These are phyloP conservation scores for Leptodactylus fallax DNA, from an alignment of 2,797 vertebrate species.

Conservation along the genomic window DNA sequence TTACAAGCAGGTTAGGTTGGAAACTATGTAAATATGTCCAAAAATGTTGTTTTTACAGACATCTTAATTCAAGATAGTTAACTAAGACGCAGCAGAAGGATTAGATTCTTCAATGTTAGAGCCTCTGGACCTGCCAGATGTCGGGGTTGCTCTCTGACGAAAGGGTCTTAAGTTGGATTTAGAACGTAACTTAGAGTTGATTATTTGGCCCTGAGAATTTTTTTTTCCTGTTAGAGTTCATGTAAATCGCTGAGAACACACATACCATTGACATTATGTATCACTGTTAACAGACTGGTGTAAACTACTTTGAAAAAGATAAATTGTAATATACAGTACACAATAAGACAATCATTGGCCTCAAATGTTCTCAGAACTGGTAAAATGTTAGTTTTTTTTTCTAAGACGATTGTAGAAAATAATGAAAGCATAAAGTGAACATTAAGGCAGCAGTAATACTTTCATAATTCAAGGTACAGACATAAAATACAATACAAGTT, in stretches of 20 bases:
- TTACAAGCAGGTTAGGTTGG: slow-evolving; percentile 56
- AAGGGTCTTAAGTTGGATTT: slow-evolving; percentile 23
- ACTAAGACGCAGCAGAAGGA: neutral
- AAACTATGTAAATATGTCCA: slow-evolving; percentile 24
- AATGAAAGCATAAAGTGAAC: neutral
- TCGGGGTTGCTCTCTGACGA: neutral
- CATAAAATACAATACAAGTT: slow-evolving; percentile 26
- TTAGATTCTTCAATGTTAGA: slow-evolving; percentile 19
- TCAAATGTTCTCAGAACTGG: neutral
- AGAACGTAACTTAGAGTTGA: slow-evolving; percentile 21
- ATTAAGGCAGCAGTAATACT: slow-evolving; percentile 41
- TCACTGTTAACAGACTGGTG: slow-evolving; percentile 32
- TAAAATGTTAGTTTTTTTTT: slow-evolving; percentile 17
- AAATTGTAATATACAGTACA: slow-evolving; percentile 15
- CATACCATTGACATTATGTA: slow-evolving; percentile 28
- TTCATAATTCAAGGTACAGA: slow-evolving; percentile 8
- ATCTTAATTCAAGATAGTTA: slow-evolving; percentile 28
- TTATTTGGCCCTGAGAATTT: slow-evolving; percentile 51
- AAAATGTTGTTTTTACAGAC: slow-evolving; percentile 41
- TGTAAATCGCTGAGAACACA: slow-evolving; percentile 12
- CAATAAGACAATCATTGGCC: neutral
- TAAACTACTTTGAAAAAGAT: neutral
- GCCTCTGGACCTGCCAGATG: slow-evolving; percentile 60
- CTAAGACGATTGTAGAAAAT: neutral
- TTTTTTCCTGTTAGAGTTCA: neutral